Evolutionary conservation across 1,140 invertebrate species (phyloP).

Genomic region (Drosophila bifasciata): DNA sequence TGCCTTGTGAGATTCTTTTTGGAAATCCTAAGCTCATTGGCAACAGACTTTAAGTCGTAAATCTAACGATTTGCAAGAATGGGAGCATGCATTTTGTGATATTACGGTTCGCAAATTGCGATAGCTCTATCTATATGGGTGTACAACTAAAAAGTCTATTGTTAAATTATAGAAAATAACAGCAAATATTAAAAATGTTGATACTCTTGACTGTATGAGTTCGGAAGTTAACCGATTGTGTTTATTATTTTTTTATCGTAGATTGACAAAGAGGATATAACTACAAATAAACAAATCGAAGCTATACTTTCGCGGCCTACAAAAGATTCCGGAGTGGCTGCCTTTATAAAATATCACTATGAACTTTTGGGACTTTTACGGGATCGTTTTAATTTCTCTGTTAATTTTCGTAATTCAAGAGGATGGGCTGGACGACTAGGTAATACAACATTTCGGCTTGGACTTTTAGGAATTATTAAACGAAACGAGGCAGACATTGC

Average conservation of each 20-base stretch:
- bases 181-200: background rate
- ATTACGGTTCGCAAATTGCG: too few relatives aligned
- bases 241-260: conserved; percentile 8
- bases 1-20: too few relatives aligned
- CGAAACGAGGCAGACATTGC: conserved; percentile 78
- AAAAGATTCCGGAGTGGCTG: conserved; percentile 69
- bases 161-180: too few relatives aligned
- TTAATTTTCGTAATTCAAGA: conserved; percentile 74
- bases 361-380: conserved; percentile 60
- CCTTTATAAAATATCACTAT: conserved; percentile 78
- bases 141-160: too few relatives aligned
- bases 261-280: conserved; percentile 75
- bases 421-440: conserved; percentile 79
- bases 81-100: too few relatives aligned
- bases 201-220: background rate
- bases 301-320: conserved; percentile 52
- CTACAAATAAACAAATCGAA: conserved; percentile 65
- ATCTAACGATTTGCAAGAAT: too few relatives aligned
- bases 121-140: too few relatives aligned
- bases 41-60: too few relatives aligned
- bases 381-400: conserved; percentile 73
- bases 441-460: conserved; percentile 68
- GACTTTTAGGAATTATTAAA: conserved; percentile 68
- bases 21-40: too few relatives aligned
- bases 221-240: background rate